phyloP scores from a whole-genome alignment of 2,113 vertebrate genomes.

The Ictalurus punctatus region DNA sequence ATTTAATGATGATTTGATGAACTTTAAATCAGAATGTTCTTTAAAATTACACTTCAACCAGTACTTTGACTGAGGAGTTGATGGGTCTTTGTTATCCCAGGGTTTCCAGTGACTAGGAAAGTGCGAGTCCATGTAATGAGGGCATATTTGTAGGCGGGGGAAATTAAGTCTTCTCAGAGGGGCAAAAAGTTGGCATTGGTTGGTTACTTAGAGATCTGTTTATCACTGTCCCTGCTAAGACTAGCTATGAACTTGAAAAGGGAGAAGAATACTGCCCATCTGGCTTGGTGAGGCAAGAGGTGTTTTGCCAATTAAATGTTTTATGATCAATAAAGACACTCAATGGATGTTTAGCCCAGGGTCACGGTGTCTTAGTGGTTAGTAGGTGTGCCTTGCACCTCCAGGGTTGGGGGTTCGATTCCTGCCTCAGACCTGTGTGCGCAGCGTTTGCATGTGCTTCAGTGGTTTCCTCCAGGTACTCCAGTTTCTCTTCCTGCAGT shows the following conservation, averaged over 20 bases:
- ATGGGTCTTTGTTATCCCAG: not conserved
- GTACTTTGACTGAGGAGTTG: not conserved
- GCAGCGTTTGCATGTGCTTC: too few relatives aligned
- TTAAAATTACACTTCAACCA: not conserved
- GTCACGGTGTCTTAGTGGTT: too few relatives aligned
- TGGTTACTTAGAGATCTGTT: not conserved
- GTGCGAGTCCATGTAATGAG: not conserved
- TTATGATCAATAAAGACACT: not conserved
- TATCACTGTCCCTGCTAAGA: not conserved
- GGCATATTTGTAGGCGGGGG: not conserved
- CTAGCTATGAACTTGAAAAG: not conserved
- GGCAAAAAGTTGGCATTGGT: not conserved
- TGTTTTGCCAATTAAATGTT: not conserved
- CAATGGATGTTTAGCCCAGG: not conserved
- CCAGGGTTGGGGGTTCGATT: too few relatives aligned
- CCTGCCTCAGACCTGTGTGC: too few relatives aligned
- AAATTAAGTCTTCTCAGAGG: not conserved
- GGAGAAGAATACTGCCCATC: not conserved
- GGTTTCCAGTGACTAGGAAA: not conserved
- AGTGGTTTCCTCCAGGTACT: too few relatives aligned
- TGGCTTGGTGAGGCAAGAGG: not conserved
- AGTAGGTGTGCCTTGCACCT: too few relatives aligned
- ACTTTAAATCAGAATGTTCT: not conserved
- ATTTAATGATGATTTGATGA: not conserved
- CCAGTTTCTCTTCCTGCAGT: too few relatives aligned